A percentile compares a stretch with the other conserved stretches of the same genome.
Evolutionary conservation across 2,113 vertebrate species (phyloP).

Genomic region (Plecturocebus donacophilus): DNA sequence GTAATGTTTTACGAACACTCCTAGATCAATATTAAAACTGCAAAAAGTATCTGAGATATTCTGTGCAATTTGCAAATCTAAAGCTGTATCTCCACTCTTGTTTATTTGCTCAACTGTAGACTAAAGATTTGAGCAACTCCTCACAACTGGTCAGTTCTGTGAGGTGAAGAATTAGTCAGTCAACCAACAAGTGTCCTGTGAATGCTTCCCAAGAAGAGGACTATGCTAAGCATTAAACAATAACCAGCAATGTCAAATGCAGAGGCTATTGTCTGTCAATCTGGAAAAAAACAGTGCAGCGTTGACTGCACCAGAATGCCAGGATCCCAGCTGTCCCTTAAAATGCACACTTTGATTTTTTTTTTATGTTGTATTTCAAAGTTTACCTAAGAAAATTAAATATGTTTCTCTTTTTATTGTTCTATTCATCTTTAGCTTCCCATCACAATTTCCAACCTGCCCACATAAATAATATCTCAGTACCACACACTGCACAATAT

Average conservation of each 20-base stretch:
- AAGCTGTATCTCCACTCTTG: conserved; percentile 28
- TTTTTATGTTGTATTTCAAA: background rate
- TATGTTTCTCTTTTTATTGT: background rate
- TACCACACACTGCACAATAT: background rate
- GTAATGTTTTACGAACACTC: conserved; percentile 82
- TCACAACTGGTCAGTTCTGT: background rate
- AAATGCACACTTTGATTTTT: background rate
- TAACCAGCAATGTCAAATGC: background rate
- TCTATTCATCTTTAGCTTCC: conserved; percentile 24
- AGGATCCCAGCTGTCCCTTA: background rate
- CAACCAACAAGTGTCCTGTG: background rate
- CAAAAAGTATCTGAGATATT: conserved; percentile 75
- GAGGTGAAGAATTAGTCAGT: conserved; percentile 36
- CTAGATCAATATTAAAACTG: conserved; percentile 82
- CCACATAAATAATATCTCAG: background rate
- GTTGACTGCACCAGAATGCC: background rate
- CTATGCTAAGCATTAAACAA: background rate
- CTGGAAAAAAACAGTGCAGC: background rate
- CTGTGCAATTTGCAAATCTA: conserved; percentile 62
- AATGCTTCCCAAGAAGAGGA: background rate
- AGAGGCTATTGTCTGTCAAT: background rate
- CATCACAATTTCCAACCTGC: background rate
- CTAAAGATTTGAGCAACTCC: conserved; percentile 61
- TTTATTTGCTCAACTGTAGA: conserved; percentile 59
- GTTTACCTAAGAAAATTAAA: conserved; percentile 35